Base-by-base conservation (phyloP, 2,888 invertebrate genomes). In the Rugalucina vietnamica region DNA sequence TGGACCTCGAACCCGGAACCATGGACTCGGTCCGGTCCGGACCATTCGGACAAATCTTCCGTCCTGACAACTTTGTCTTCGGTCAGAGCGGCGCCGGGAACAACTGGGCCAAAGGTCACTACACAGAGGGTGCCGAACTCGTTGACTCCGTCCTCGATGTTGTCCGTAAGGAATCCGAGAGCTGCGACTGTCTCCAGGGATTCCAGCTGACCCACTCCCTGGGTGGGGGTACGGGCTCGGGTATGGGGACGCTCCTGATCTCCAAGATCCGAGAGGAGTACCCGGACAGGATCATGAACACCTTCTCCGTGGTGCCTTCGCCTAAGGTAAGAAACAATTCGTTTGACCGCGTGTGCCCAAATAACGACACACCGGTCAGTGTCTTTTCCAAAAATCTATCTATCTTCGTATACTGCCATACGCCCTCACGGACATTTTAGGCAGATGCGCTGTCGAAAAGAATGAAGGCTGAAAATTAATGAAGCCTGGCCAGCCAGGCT, bases 21-120 rank as follows among this genome's bases (percentile, higher is more conserved):
- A 99, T 99, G 98, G 99, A 99, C 95, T 98, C 98, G 0, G 98
- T 99, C 87, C 96, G 98, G 87, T 98, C 98, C 0, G 98, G 98
- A 82, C 97, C 98, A 14, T 98, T 98, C 95, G 98, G 98, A 21
- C 97, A 98, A 95, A 97, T 98, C 93, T 98, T 98, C 96, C 96
- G 98, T 87, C 98, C 98, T 24, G 98, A 99, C 95, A 99, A 98
- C 96, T 99, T 98, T 95, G 98, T 98, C 27, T 98, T 98, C 95
- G n/a, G n/a, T n/a, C n/a, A n/a, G n/a, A n/a, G n/a, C n/a, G n/a
- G n/a, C n/a, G n/a, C n/a, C n/a, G n/a, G n/a, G n/a, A n/a, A n/a
- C n/a, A n/a, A n/a, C n/a, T n/a, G n/a, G n/a, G n/a, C n/a, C 27
- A 98, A 98, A 95, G 98, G 98, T 79, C 98, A 98, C 93, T 98